Evolutionary conservation across 2,888 invertebrate genomes (phyloP), one percentile per base, ranked within the genome.

Genomic region (Brachylomia viminalis): DNA sequence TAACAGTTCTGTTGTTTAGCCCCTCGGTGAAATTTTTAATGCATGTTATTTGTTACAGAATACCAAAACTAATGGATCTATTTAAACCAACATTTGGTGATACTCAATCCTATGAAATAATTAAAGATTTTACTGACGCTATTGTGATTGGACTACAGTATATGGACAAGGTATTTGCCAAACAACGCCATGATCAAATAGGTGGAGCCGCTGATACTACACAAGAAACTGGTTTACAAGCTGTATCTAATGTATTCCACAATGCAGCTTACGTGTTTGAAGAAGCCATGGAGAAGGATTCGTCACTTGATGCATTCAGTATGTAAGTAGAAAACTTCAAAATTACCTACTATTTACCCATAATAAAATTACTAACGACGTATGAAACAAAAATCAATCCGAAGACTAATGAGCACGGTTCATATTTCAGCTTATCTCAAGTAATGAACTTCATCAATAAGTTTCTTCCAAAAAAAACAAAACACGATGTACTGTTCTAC

Each of bases 51-150:
- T 77, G 54, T 94, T 94, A 71, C 90, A 97, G 97, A 79, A 87
- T 96, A 82, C 88, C 92, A 62, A 94, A 93, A 82, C 79, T 95
- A 47, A 86, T 96, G 79, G 92, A 95, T 62, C 88, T 94, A 49
- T 95, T 96, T 64, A 90, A 95, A 86, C 94, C 95, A 49, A 93
- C 92, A 13, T 96, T 96, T 82, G 93, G 94, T 2, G 93, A 95
- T 30, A 95, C 96, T 2, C 90, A 94, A 72, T 88, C 93, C 0
- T 97, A 91, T 82, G 91, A 91, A 85, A 87, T 93, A 0, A 75
- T 96, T 0, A 89, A 91, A 84, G 94, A 94, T 17, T 72, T 95
- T 2, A 84, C 92, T 0, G 94, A 96, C 54, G 87, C 91, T 0
- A 71, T 90, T 10, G 89, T 94, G 0, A 79, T 89, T 42, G 93